phyloP scores from a whole-genome alignment of 1,140 invertebrate species.

The Drosophila arawakana region DNA sequence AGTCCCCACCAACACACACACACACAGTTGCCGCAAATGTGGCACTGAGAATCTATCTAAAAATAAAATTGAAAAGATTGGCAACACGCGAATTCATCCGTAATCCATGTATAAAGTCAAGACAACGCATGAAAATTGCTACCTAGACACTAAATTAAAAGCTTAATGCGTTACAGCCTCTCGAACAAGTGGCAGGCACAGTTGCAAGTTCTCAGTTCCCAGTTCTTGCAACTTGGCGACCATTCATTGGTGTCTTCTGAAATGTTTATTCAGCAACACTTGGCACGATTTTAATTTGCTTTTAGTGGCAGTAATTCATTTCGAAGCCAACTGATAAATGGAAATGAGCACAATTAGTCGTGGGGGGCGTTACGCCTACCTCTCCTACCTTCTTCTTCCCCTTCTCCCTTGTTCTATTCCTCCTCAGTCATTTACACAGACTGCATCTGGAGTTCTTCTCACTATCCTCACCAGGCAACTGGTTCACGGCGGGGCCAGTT shows the following conservation, averaged over 20 bases:
- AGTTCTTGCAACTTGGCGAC: neutral
- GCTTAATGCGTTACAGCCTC: conserved; percentile 58
- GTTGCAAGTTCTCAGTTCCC: neutral
- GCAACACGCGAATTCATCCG: conserved; percentile 42
- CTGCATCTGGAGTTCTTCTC: conserved; percentile 21
- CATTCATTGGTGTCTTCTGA: conserved; percentile 26
- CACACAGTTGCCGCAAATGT: neutral
- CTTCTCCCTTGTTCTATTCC: no score
- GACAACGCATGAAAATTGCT: conserved; percentile 56
- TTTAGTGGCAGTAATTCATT: conserved; percentile 66
- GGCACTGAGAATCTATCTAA: conserved; percentile 4
- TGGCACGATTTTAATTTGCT: conserved; percentile 79
- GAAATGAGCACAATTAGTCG: conserved; percentile 77
- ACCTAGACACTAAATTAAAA: conserved; percentile 61
- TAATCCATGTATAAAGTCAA: neutral
- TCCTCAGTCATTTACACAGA: conserved; percentile 14
- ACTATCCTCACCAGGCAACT: conserved; percentile 13
- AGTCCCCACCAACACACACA: conserved; percentile 14
- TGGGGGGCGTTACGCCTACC: conserved; percentile 63
- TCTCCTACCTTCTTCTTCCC: neutral
- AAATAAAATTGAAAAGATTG: conserved; percentile 31
- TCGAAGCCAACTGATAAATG: conserved; percentile 65
- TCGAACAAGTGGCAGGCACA: neutral
- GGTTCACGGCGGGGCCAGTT: conserved; percentile 23
- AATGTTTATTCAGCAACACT: conserved; percentile 55